Percentiles rank a stretch among this genome's conserved stretches.
phyloP scores from a whole-genome alignment of 1,140 invertebrate species.

The Homalodisca vitripennis region DNA sequence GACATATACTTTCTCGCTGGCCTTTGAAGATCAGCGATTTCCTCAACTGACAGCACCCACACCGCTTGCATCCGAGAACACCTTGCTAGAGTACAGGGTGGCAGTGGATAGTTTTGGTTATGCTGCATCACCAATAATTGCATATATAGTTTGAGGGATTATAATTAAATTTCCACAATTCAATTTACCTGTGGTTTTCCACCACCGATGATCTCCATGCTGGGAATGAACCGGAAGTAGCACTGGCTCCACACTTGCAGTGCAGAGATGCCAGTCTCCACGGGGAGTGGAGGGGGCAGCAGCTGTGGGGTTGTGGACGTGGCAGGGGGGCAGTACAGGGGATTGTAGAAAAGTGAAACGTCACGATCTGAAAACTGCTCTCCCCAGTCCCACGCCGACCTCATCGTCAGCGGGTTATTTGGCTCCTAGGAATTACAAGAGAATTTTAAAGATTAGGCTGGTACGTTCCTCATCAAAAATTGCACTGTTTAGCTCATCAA shows the following conservation, averaged over 20 bases:
- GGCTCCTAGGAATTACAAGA: constrained; percentile 50
- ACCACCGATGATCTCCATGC: constrained; percentile 65
- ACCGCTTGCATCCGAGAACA: too few relatives aligned
- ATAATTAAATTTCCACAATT: background rate
- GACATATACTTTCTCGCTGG: too few relatives aligned
- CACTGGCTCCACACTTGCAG: constrained; percentile 85
- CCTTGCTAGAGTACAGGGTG: too few relatives aligned
- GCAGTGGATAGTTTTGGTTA: too few relatives aligned
- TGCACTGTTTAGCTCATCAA: too few relatives aligned
- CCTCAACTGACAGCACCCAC: too few relatives aligned
- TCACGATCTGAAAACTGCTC: constrained; percentile 78
- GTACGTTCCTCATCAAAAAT: too few relatives aligned
- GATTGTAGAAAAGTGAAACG: constrained; percentile 74
- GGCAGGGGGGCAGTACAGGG: constrained; percentile 57
- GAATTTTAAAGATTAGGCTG: too few relatives aligned
- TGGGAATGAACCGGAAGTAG: constrained; percentile 84
- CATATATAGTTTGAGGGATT: too few relatives aligned
- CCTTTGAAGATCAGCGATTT: too few relatives aligned
- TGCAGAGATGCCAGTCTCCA: constrained; percentile 54
- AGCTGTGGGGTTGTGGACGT: constrained; percentile 30
- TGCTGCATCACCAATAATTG: too few relatives aligned
- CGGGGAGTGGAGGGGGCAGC: constrained; percentile 38
- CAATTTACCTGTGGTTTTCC: constrained; percentile 41
- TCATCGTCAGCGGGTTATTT: constrained; percentile 57
- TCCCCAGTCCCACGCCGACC: constrained; percentile 82